Percentiles rank a stretch among this genome's conserved stretches.
phyloP scores from a whole-genome alignment of 2,797 vertebrate genomes.

The Epinephelus awoara region DNA sequence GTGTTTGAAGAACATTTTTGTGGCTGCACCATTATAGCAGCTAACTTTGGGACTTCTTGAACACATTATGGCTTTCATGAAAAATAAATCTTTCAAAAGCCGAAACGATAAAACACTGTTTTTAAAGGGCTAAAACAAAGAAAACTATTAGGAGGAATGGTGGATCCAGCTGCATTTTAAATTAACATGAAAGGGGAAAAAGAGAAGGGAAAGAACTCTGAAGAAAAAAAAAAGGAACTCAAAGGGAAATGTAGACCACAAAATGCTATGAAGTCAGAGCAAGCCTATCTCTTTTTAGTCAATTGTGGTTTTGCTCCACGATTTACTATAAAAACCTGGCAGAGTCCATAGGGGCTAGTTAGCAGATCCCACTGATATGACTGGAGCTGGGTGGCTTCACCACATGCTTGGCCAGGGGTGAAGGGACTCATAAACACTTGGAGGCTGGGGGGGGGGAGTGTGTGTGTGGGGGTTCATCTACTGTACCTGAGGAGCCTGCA shows the following conservation, averaged over 20 bases:
- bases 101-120: conserved; percentile 69
- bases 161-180: conserved; percentile 82
- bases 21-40: conserved; percentile 48
- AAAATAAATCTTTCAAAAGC: conserved; percentile 69
- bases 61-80: conserved; percentile 73
- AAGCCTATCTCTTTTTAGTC: conserved; percentile 80
- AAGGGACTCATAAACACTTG: conserved; percentile 76
- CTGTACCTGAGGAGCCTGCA: conserved; percentile 59
- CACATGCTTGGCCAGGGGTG: conserved; percentile 72
- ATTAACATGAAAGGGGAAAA: conserved; percentile 79
- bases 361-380: conserved; percentile 75
- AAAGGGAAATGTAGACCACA: conserved; percentile 80
- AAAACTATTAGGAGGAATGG: conserved; percentile 68
- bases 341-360: conserved; percentile 75
- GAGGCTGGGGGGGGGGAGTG: conserved; percentile 11
- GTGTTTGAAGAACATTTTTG: conserved; percentile 36
- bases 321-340: conserved; percentile 82
- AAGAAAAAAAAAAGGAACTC: conserved; percentile 63
- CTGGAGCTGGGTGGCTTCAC: conserved; percentile 75
- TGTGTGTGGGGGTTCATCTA: background rate
- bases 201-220: conserved; percentile 61
- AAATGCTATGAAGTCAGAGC: conserved; percentile 82
- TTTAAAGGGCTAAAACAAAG: conserved; percentile 76
- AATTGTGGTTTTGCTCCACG: conserved; percentile 80
- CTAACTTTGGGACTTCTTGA: conserved; percentile 74